phyloP scores from a whole-genome alignment of 1,140 invertebrate genomes.

The Solenopsis invicta region DNA sequence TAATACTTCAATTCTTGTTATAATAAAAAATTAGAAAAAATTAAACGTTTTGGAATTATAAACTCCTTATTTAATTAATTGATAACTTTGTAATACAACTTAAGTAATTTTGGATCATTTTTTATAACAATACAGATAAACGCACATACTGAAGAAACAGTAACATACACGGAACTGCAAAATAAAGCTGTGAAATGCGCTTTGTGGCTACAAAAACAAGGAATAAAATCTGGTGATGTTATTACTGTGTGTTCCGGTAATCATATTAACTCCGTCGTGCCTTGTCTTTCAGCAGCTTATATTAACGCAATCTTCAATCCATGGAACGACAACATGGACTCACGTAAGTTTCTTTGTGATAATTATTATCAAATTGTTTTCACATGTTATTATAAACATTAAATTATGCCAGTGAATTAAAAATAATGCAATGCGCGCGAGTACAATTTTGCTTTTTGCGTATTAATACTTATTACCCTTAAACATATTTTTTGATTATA shows the following conservation, averaged over 20 bases:
- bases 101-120: conserved; percentile 17
- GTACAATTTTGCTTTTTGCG: background rate
- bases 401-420: background rate
- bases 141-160: conserved; percentile 82
- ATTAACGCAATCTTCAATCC: conserved; percentile 80
- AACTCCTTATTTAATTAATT: background rate
- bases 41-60: conserved; percentile 5
- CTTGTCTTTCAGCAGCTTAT: conserved; percentile 83
- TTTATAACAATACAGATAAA: conserved; percentile 83
- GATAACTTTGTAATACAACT: background rate
- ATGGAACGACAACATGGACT: conserved; percentile 67
- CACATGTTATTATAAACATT: background rate
- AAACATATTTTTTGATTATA: background rate
- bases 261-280: conserved; percentile 84
- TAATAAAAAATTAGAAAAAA: background rate
- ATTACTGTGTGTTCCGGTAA: conserved; percentile 84
- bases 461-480: background rate
- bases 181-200: conserved; percentile 83
- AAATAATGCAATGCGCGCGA: background rate
- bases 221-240: conserved; percentile 83
- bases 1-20: background rate
- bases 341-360: conserved; percentile 45
- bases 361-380: background rate
- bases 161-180: conserved; percentile 83
- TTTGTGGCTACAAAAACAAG: conserved; percentile 81